Percentiles rank a stretch among this genome's conserved stretches.
phyloP scores from a whole-genome alignment of 1,140 invertebrate genomes.

The Macrosteles quadrilineatus region DNA sequence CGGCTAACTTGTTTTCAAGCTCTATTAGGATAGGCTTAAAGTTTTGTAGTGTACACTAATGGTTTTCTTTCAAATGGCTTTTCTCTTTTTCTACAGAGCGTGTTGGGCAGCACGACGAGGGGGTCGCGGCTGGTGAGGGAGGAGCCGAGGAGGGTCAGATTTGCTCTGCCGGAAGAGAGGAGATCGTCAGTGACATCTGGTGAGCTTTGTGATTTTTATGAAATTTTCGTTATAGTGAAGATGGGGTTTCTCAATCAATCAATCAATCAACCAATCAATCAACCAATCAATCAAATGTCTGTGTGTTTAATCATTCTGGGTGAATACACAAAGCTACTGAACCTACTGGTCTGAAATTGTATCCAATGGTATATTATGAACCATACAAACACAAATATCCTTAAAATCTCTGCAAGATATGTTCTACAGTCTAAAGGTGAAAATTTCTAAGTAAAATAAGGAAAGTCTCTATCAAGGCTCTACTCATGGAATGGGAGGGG shows the following conservation, averaged over 20 bases:
- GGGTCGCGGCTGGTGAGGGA: neutral
- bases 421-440: too few species aligned
- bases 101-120: neutral
- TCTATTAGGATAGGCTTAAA: too few species aligned
- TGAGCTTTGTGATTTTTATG: neutral
- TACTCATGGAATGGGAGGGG: too few species aligned
- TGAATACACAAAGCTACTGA: neutral
- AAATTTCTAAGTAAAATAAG: too few species aligned
- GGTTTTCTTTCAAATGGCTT: too few species aligned
- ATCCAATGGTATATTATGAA: neutral
- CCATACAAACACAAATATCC: neutral
- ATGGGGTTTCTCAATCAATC: neutral
- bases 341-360: neutral
- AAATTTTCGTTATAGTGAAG: neutral
- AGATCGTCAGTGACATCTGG: neutral
- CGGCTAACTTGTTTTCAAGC: too few species aligned
- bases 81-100: constrained; percentile 10
- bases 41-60: too few species aligned
- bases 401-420: too few species aligned
- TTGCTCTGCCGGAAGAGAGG: constrained; percentile 6
- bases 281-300: neutral
- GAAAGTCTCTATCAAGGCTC: too few species aligned
- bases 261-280: too few species aligned
- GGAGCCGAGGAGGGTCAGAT: constrained; percentile 11
- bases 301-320: neutral